phyloP scores from a whole-genome alignment of 2,888 invertebrate genomes.

The Noctua janthina region DNA sequence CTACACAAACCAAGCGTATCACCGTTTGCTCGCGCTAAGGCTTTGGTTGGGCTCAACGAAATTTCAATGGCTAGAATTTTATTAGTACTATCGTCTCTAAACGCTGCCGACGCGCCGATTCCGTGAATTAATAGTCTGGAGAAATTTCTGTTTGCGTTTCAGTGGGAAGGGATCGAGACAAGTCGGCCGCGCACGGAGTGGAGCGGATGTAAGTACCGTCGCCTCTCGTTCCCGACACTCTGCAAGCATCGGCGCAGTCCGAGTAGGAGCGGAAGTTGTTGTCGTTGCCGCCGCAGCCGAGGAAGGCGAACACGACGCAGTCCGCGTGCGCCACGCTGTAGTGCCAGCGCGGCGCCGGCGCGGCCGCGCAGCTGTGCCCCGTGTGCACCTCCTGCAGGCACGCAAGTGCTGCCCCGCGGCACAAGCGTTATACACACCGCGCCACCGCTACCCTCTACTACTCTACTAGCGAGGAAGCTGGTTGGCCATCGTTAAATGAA shows the following conservation, averaged over 20 bases:
- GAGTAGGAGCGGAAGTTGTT: slow-evolving; percentile 95
- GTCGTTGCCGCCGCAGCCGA: slow-evolving; percentile 96
- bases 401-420: slow-evolving; percentile 75
- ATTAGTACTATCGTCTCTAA: not conserved
- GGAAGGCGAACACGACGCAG: slow-evolving; percentile 95
- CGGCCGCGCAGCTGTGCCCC: slow-evolving; percentile 71
- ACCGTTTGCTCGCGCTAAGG: not conserved
- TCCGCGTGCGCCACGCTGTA: slow-evolving; percentile 92
- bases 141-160: not conserved
- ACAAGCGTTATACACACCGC: slow-evolving; percentile 44
- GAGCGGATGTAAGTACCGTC: slow-evolving; percentile 68
- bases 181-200: slow-evolving; percentile 25
- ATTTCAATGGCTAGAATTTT: not conserved
- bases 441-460: slow-evolving; percentile 39
- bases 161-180: not conserved
- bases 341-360: slow-evolving; percentile 92
- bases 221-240: slow-evolving; percentile 44
- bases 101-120: not conserved
- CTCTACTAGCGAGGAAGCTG: slow-evolving; percentile 50
- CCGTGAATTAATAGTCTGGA: not conserved
- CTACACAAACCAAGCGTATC: not conserved
- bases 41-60: not conserved
- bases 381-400: slow-evolving; percentile 78
- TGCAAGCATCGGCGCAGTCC: slow-evolving; percentile 90
- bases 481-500: slow-evolving; percentile 19